Percentiles rank a stretch among this genome's conserved stretches.
Conservation (phyloP, 2,797 vertebrate species). For the Potorous gilbertii region DNA sequence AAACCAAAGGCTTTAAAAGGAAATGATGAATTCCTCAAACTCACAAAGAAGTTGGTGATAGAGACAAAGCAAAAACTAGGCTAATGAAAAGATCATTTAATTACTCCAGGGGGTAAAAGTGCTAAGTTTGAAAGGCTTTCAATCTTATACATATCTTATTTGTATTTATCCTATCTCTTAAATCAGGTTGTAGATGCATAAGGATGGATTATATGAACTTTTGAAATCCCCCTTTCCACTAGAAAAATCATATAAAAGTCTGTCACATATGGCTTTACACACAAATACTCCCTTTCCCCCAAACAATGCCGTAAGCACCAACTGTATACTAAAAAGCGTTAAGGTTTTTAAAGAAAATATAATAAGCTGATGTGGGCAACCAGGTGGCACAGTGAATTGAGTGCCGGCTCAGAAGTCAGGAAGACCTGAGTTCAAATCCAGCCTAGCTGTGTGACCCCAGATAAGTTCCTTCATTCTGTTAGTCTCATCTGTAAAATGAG, state of each 20-base stretch:
- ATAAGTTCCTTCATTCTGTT: neutral
- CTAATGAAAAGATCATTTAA: neutral
- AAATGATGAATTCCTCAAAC: neutral
- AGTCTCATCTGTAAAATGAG: neutral
- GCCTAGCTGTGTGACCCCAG: neutral
- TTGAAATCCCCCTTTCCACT: neutral
- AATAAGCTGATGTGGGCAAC: neutral
- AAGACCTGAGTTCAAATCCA: neutral
- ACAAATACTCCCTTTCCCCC: neutral
- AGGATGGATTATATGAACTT: neutral
- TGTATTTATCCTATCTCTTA: neutral
- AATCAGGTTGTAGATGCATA: conserved; percentile 33
- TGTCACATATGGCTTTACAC: neutral
- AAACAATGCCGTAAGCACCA: neutral
- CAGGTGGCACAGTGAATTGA: neutral
- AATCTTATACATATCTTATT: neutral
- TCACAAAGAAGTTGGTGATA: neutral
- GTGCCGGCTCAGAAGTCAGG: neutral
- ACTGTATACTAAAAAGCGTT: conserved; percentile 19
- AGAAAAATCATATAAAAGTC: neutral
- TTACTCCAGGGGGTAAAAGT: neutral
- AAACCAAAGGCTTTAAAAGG: neutral
- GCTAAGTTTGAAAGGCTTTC: conserved; percentile 16
- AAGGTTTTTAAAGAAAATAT: conserved; percentile 43
- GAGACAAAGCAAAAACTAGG: neutral